Conservation (phyloP, 2,797 vertebrate species). For the Notamacropus eugenii region DNA sequence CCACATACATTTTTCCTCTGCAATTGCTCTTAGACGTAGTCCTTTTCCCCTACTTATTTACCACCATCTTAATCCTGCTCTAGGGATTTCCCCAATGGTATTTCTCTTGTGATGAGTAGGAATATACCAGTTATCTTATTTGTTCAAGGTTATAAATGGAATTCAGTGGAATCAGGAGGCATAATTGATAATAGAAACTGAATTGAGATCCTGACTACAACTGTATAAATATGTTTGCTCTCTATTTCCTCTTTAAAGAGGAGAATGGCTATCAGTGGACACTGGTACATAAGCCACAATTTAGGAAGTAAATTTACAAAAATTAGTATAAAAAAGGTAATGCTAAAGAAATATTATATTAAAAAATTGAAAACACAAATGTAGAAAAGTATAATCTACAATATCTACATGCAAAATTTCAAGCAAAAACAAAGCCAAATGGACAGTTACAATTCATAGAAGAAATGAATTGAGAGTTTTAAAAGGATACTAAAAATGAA, state of each 20-base stretch:
- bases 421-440: background rate
- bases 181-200: background rate
- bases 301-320: background rate
- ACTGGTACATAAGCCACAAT: background rate
- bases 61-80: background rate
- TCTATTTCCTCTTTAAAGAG: background rate
- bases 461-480: background rate
- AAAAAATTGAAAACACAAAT: background rate
- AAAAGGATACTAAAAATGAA: background rate
- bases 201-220: background rate
- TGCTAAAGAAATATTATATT: background rate
- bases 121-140: background rate
- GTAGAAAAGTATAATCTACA: background rate
- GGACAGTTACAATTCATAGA: background rate
- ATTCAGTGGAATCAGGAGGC: background rate
- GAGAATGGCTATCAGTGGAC: background rate
- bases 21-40: background rate
- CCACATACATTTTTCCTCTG: background rate
- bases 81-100: background rate
- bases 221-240: background rate
- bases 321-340: background rate
- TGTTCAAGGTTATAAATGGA: background rate
- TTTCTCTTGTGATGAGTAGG: background rate
- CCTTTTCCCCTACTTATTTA: background rate
- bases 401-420: background rate